phyloP scores from a whole-genome alignment of 2,888 invertebrate genomes.

The Siphlonurus alternatus region DNA sequence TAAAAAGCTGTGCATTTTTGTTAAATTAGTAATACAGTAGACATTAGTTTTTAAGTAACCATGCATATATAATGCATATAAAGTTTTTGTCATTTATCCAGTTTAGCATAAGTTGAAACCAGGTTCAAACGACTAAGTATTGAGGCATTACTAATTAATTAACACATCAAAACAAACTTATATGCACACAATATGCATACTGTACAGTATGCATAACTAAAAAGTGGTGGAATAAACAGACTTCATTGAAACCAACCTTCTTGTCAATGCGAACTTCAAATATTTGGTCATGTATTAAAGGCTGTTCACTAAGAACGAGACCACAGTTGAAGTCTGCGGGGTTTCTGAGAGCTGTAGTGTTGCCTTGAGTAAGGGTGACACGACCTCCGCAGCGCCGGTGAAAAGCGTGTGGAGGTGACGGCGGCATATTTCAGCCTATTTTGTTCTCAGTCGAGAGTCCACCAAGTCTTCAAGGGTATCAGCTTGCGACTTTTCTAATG shows the following conservation, averaged over 20 bases:
- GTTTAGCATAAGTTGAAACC: too few species aligned
- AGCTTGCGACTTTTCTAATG: too few species aligned
- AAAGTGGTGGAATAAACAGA: background rate
- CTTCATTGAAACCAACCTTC: slow-evolving; percentile 46
- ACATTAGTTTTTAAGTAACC: too few species aligned
- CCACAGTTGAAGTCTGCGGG: slow-evolving; percentile 76
- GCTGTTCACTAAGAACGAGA: slow-evolving; percentile 65
- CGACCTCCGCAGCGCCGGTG: slow-evolving; percentile 70
- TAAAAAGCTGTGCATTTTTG: too few species aligned
- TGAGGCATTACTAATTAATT: too few species aligned
- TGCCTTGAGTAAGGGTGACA: slow-evolving; percentile 66
- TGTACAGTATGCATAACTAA: slow-evolving; percentile 3
- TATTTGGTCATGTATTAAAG: slow-evolving; percentile 59
- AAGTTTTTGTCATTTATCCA: too few species aligned
- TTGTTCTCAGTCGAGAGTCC: background rate
- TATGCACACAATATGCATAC: background rate
- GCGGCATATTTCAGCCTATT: background rate
- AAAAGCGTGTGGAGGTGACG: slow-evolving; percentile 25
- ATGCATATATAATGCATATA: too few species aligned
- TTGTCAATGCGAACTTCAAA: slow-evolving; percentile 79
- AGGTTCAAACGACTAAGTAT: too few species aligned
- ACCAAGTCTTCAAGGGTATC: background rate
- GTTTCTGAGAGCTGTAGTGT: slow-evolving; percentile 63
- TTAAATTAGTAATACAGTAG: too few species aligned
- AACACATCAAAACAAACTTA: too few species aligned